Percentiles rank a stretch among this genome's conserved stretches.
phyloP scores from a whole-genome alignment of 53 echinoderm and acorn worm genomes.

The Stichopus horrens region DNA sequence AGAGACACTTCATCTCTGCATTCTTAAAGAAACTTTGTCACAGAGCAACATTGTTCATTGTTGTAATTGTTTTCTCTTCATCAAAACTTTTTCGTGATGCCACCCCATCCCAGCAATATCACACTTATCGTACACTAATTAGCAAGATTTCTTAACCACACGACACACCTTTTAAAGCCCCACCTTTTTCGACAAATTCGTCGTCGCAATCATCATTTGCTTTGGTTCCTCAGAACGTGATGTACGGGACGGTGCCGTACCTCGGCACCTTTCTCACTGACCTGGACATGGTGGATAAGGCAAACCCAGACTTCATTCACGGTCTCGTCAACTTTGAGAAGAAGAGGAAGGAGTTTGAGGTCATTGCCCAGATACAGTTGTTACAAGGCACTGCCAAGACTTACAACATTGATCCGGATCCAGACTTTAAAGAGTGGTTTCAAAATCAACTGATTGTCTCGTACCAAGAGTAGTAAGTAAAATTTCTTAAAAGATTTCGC shows the following conservation, averaged over 20 bases:
- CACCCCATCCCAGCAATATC: no score
- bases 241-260: constrained; percentile 95
- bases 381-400: constrained; percentile 91
- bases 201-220: not conserved
- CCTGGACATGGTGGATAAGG: constrained; percentile 91
- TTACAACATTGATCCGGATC: constrained; percentile 66
- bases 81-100: no score
- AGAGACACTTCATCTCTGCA: no score
- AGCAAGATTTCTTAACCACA: no score
- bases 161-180: no score
- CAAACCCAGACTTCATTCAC: constrained; percentile 72
- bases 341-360: constrained; percentile 99
- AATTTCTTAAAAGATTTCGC: not conserved
- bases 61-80: no score
- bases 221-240: constrained; percentile 44
- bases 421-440: constrained; percentile 84
- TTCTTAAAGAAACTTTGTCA: no score
- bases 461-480: constrained; percentile 80
- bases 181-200: no score
- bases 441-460: constrained; percentile 63
- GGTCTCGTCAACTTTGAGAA: constrained; percentile 96
- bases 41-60: no score
- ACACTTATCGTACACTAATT: no score
- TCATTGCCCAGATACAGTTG: constrained; percentile 90
- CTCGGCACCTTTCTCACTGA: constrained; percentile 95